Evolutionary conservation across 35 echinoderm and acorn worm species (phyloP).

Genomic region (Apostichopus japonicus): DNA sequence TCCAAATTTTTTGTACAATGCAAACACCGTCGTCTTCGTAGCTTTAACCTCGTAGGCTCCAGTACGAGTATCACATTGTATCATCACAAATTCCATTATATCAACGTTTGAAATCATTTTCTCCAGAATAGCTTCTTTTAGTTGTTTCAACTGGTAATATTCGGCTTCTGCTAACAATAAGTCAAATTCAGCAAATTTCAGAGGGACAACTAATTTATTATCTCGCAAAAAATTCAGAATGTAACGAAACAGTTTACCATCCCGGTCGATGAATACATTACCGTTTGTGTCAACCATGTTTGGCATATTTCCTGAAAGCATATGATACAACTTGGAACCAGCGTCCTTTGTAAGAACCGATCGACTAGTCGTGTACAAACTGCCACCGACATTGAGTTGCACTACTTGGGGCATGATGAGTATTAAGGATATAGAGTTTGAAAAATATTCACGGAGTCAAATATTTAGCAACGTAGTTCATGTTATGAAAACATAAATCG

Average conservation of each 20-base stretch:
- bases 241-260: conserved; percentile 43
- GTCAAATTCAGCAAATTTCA: conserved; percentile 3
- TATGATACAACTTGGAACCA: conserved; percentile 22
- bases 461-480: too few species aligned
- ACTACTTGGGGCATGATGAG: neutral
- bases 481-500: too few species aligned
- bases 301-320: neutral
- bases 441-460: too few species aligned
- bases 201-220: neutral
- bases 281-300: neutral
- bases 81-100: too few species aligned
- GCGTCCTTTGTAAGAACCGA: neutral
- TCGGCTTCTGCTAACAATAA: conserved; percentile 15
- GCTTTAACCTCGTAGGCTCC: too few species aligned
- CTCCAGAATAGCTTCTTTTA: too few species aligned
- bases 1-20: too few species aligned
- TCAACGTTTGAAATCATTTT: too few species aligned
- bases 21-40: too few species aligned
- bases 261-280: conserved; percentile 22
- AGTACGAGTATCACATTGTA: too few species aligned
- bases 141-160: neutral
- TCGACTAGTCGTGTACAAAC: neutral
- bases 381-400: neutral
- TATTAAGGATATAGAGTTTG: too few species aligned
- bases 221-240: conserved; percentile 35